Conservation (phyloP, 2,888 invertebrate species). For the Toxonevra muliebris region DNA sequence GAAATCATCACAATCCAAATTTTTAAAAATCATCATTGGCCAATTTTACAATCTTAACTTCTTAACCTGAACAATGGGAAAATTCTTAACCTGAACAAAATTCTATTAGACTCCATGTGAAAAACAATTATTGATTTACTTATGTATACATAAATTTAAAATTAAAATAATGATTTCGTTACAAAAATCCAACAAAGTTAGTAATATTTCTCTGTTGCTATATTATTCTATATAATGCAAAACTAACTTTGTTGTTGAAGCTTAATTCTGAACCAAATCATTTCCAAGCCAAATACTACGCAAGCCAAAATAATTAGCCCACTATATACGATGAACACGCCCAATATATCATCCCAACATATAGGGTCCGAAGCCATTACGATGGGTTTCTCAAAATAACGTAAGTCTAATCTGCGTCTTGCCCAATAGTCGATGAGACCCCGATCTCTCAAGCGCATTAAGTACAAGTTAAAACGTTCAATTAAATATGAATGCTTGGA, state of each 20-base stretch:
- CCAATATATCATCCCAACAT: conserved; percentile 23
- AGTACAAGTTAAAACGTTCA: conserved; percentile 39
- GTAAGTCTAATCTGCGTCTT: conserved; percentile 30
- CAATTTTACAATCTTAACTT: too few relatives aligned
- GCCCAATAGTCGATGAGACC: conserved; percentile 46
- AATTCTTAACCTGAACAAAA: too few relatives aligned
- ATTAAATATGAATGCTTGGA: conserved; percentile 46
- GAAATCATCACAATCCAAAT: too few relatives aligned
- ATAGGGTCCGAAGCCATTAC: conserved; percentile 12
- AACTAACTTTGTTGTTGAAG: neutral
- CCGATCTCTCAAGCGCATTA: conserved; percentile 40
- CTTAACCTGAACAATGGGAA: too few relatives aligned
- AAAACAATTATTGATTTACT: too few relatives aligned
- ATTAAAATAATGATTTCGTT: neutral
- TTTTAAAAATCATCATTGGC: too few relatives aligned
- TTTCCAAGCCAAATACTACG: conserved; percentile 28
- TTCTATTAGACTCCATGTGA: too few relatives aligned
- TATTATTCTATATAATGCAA: too few relatives aligned
- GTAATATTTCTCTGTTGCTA: too few relatives aligned
- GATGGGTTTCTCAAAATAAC: conserved; percentile 9
- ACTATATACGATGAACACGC: conserved; percentile 33
- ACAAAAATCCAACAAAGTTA: neutral
- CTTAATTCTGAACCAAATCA: conserved; percentile 4
- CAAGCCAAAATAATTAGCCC: conserved; percentile 16
- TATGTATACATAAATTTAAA: neutral